phyloP scores from a whole-genome alignment of 2,888 invertebrate genomes.

The Oscheius onirici region DNA sequence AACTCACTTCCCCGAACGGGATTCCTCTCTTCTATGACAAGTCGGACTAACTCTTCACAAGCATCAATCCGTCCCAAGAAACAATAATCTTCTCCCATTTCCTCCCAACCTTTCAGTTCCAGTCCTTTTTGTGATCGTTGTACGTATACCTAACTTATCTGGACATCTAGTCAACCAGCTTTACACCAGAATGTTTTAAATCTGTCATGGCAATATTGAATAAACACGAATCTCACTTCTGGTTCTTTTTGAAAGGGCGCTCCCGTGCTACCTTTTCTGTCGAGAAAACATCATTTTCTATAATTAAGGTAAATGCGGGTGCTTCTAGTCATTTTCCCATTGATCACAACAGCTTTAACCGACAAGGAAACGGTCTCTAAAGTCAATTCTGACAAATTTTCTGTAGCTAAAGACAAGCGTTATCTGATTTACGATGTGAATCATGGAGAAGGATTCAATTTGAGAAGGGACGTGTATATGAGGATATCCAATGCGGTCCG shows the following conservation, averaged over 20 bases:
- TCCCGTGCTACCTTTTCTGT: background rate
- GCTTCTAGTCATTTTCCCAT: background rate
- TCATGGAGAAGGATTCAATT: conserved; percentile 93
- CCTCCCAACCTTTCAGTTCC: background rate
- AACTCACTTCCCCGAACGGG: conserved; percentile 14
- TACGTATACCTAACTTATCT: background rate
- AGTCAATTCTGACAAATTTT: conserved; percentile 43
- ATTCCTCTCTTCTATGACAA: conserved; percentile 23
- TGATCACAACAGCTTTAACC: background rate
- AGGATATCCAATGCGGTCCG: conserved; percentile 86
- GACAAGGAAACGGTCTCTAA: conserved; percentile 41
- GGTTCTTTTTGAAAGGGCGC: background rate
- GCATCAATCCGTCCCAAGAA: conserved; percentile 9
- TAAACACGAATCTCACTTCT: no score
- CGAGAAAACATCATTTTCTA: background rate
- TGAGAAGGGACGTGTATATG: conserved; percentile 93
- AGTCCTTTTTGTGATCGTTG: background rate
- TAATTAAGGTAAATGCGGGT: background rate
- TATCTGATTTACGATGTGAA: conserved; percentile 93
- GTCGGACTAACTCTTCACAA: conserved; percentile 2
- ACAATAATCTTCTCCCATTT: background rate
- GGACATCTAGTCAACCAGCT: conserved; percentile 11
- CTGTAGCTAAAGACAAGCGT: conserved; percentile 70
- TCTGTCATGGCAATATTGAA: no score
- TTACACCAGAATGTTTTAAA: conserved; percentile 9